Percentiles rank a stretch among this genome's conserved stretches.
Evolutionary conservation across 1,140 invertebrate species (phyloP).

Genomic region (Melanaphis sacchari): DNA sequence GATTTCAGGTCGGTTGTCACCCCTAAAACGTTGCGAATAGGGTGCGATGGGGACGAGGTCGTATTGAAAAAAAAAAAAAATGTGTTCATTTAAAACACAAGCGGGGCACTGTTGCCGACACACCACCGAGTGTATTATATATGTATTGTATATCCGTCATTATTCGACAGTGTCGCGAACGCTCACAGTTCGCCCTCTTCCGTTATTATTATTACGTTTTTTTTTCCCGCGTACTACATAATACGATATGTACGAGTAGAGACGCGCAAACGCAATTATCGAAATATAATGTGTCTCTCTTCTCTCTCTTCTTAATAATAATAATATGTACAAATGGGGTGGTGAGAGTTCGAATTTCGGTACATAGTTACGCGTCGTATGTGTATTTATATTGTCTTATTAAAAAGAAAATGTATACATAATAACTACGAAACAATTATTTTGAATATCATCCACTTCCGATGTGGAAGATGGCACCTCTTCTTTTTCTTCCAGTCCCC

Average conservation of each 20-base stretch:
- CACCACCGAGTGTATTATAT: background rate
- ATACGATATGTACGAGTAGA: background rate
- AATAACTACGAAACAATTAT: background rate
- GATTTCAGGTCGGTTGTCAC: conserved; percentile 17
- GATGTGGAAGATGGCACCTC: background rate
- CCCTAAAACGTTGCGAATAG: background rate
- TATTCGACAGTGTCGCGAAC: background rate
- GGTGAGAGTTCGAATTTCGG: background rate
- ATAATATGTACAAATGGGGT: background rate
- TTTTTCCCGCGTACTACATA: background rate
- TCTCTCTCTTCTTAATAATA: background rate
- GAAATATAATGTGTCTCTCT: background rate
- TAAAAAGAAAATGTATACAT: background rate
- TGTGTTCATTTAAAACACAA: background rate
- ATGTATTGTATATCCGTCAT: background rate
- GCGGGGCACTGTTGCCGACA: background rate
- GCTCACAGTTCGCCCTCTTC: background rate
- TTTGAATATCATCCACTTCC: background rate
- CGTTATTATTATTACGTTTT: background rate
- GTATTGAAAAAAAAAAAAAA: background rate
- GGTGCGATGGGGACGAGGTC: background rate
- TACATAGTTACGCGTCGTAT: background rate
- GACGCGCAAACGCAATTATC: background rate
- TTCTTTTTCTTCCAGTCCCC: background rate
- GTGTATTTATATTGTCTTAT: background rate